A percentile compares a stretch with the other conserved stretches of the same genome.
These are phyloP conservation scores for Onthophagus sagittarius DNA, from an alignment of 2,888 invertebrate genomes.

Conservation along the genomic window DNA sequence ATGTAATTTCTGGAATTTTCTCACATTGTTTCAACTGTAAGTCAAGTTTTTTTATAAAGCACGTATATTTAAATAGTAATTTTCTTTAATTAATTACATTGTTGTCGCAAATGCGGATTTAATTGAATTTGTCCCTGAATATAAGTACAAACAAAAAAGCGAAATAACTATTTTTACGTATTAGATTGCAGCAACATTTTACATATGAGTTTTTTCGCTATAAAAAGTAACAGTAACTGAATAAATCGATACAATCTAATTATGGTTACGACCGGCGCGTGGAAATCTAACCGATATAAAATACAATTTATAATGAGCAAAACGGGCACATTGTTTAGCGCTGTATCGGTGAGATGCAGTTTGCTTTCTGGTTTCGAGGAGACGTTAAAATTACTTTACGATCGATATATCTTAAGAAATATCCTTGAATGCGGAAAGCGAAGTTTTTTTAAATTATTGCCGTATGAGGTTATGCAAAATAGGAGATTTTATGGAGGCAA, in stretches of 20 bases:
- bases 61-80: not conserved
- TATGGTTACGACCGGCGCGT: not conserved
- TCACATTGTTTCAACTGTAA: too few relatives aligned
- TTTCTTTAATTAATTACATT: not conserved
- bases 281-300: not conserved
- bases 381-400: slow-evolving; percentile 1
- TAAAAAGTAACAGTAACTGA: not conserved
- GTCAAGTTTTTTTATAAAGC: not conserved
- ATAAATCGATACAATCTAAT: not conserved
- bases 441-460: slow-evolving; percentile 1
- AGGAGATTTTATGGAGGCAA: slow-evolving; percentile 1
- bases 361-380: not conserved
- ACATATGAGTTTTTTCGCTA: not conserved
- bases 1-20: too few relatives aligned
- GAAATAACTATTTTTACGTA: not conserved
- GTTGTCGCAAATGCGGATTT: not conserved
- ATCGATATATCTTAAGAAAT: not conserved
- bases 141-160: not conserved
- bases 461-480: slow-evolving; percentile 2
- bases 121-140: not conserved
- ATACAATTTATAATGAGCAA: not conserved
- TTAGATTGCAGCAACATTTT: not conserved
- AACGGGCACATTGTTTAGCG: not conserved
- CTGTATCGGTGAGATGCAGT: not conserved
- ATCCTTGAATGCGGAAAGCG: not conserved